These are phyloP conservation scores for Perdita meconis DNA, from an alignment of 2,888 invertebrate species.

Conservation along the genomic window DNA sequence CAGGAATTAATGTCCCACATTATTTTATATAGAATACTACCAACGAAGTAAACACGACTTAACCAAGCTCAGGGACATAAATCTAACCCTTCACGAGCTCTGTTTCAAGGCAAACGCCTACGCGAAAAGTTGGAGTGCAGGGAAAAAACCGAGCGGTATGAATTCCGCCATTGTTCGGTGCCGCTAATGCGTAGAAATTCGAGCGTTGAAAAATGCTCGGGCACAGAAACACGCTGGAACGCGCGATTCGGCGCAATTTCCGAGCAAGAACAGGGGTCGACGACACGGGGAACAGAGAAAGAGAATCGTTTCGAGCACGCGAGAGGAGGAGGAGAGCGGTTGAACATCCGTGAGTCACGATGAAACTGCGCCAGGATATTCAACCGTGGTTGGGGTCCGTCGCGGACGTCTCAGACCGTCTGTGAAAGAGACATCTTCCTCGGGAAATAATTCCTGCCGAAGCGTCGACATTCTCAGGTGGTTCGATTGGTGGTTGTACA, in stretches of 20 bases:
- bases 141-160: background rate
- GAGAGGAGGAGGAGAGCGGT: conserved; percentile 57
- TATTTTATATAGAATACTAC: too few species aligned
- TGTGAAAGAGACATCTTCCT: background rate
- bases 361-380: conserved; percentile 68
- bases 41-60: too few species aligned
- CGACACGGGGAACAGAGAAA: conserved; percentile 75
- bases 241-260: conserved; percentile 81
- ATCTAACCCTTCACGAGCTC: too few species aligned
- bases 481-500: background rate
- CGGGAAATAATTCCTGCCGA: too few species aligned
- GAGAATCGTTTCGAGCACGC: conserved; percentile 71
- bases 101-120: too few species aligned
- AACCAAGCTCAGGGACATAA: background rate
- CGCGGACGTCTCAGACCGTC: background rate
- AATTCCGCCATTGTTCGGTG: conserved; percentile 37
- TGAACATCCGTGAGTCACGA: conserved; percentile 78
- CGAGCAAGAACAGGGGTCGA: conserved; percentile 77
- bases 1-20: too few species aligned
- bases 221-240: conserved; percentile 69
- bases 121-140: conserved; percentile 11
- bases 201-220: conserved; percentile 50
- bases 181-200: conserved; percentile 51
- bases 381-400: conserved; percentile 31
- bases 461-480: too few species aligned